Percentiles rank a stretch among this genome's conserved stretches.
Conservation (phyloP, 2,113 vertebrate genomes). For the Chamaetylas fuelleborni region DNA sequence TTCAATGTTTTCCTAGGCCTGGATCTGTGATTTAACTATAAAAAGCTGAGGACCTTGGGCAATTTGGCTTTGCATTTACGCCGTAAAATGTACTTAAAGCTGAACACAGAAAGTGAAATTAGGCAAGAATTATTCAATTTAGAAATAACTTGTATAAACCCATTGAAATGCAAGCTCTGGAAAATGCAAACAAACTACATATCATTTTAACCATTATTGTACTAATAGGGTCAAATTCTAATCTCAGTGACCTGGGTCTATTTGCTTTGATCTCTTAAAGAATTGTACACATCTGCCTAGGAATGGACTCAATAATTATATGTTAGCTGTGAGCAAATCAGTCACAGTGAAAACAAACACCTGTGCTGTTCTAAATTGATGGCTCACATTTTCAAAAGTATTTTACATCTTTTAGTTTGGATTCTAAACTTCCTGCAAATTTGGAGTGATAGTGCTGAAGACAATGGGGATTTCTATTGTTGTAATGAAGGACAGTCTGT, state of each 20-base stretch:
- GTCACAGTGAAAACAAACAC: slow-evolving; percentile 28
- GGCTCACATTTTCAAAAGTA: not conserved
- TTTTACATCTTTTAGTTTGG: not conserved
- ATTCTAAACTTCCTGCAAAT: slow-evolving; percentile 16
- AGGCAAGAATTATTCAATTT: not conserved
- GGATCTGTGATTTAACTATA: not conserved
- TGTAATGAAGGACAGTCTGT: slow-evolving; percentile 35
- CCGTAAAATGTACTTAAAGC: not conserved
- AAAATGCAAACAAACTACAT: not conserved
- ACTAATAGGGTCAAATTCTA: not conserved
- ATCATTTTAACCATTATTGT: not conserved
- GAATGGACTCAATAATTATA: not conserved
- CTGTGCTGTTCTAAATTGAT: not conserved
- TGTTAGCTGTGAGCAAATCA: not conserved
- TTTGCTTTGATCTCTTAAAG: not conserved
- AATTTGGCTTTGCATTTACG: accelerated
- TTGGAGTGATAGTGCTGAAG: slow-evolving; percentile 17
- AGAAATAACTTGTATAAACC: not conserved
- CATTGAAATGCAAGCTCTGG: not conserved
- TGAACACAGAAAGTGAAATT: not conserved
- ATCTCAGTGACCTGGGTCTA: not conserved
- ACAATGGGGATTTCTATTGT: slow-evolving; percentile 53
- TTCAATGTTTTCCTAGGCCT: not conserved
- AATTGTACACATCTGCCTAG: not conserved
- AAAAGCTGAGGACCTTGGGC: not conserved